These are phyloP conservation scores for Tetrao urogallus DNA, from an alignment of 2,113 vertebrate genomes.

Conservation along the genomic window DNA sequence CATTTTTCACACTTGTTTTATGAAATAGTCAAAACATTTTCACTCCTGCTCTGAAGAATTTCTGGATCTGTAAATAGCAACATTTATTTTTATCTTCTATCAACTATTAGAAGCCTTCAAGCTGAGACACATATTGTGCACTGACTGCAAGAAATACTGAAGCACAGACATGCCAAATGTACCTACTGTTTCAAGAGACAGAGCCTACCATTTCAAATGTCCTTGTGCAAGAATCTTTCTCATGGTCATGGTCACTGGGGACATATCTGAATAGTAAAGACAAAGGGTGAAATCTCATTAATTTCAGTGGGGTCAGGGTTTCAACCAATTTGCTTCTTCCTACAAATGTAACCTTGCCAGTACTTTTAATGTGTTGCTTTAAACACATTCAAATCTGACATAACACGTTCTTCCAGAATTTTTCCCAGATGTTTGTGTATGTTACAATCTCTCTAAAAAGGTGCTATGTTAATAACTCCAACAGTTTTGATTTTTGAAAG, in stretches of 20 bases:
- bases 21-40: slow-evolving; percentile 63
- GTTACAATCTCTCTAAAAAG: slow-evolving; percentile 8
- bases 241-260: neutral
- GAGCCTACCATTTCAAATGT: neutral
- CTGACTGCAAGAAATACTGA: neutral
- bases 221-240: slow-evolving; percentile 8
- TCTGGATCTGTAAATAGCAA: slow-evolving; percentile 37
- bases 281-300: slow-evolving; percentile 10
- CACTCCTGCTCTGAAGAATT: neutral
- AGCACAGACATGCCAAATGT: slow-evolving; percentile 12
- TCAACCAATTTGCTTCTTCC: slow-evolving; percentile 18
- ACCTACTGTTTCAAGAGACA: neutral
- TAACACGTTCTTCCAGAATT: neutral
- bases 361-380: neutral
- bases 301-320: slow-evolving; percentile 5
- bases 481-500: slow-evolving; percentile 30
- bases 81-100: slow-evolving; percentile 52
- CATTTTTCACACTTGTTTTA: slow-evolving; percentile 53
- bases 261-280: neutral
- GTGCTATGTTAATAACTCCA: neutral
- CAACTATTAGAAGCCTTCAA: slow-evolving; percentile 31
- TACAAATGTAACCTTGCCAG: neutral
- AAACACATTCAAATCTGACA: neutral
- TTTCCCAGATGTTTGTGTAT: slow-evolving; percentile 15
- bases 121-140: slow-evolving; percentile 14